Percentiles rank a stretch among this genome's conserved stretches.
Conservation (phyloP, 2,888 invertebrate species). For the Pterostichus niger region DNA sequence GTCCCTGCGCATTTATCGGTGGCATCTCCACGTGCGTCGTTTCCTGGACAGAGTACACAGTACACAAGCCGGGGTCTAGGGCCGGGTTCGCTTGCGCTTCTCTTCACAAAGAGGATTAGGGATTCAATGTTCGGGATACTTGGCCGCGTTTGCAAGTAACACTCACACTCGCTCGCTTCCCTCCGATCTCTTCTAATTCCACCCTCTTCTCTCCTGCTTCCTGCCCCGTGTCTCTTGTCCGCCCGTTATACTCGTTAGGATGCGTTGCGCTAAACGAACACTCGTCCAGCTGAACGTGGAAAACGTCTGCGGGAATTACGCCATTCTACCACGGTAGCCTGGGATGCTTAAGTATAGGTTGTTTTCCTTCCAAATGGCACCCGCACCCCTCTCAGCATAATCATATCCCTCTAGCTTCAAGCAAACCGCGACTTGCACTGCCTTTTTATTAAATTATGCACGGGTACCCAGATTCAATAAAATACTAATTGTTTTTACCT, state of each 20-base stretch:
- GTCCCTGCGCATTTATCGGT: not conserved
- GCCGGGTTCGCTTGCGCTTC: conserved; percentile 45
- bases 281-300: conserved; percentile 2
- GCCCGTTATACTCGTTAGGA: conserved; percentile 55
- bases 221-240: not conserved
- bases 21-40: conserved; percentile 31
- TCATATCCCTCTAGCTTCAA: too few species aligned
- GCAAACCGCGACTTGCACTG: too few species aligned
- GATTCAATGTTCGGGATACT: conserved; percentile 47
- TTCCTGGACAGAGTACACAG: conserved; percentile 31
- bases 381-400: too few species aligned
- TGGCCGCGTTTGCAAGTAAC: conserved; percentile 56
- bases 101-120: conserved; percentile 56
- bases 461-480: too few species aligned
- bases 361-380: too few species aligned
- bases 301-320: conserved; percentile 57
- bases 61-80: conserved; percentile 8
- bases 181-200: conserved; percentile 22
- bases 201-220: not conserved
- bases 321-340: conserved; percentile 4
- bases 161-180: not conserved
- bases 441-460: too few species aligned
- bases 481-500: too few species aligned
- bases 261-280: conserved; percentile 55
- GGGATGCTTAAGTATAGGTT: too few species aligned